phyloP scores from a whole-genome alignment of 2,888 invertebrate genomes.

The Tethea ocularis region DNA sequence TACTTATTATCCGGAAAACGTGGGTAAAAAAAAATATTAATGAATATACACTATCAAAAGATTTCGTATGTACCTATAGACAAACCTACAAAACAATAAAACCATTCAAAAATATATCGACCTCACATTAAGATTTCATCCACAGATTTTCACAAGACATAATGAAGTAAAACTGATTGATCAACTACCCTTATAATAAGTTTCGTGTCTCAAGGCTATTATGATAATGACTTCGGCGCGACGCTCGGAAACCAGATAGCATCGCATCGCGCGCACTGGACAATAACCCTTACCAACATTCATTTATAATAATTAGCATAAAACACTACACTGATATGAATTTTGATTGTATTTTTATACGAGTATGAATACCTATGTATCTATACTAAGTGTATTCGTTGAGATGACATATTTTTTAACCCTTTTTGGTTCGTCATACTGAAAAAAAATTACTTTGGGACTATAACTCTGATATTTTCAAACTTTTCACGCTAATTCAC shows the following conservation, averaged over 20 bases:
- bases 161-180: conserved; percentile 69
- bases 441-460: too few relatives aligned
- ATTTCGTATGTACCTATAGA: too few relatives aligned
- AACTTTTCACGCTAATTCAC: too few relatives aligned
- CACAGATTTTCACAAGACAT: conserved; percentile 36
- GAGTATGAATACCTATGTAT: conserved; percentile 25
- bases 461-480: too few relatives aligned
- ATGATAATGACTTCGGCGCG: conserved; percentile 76
- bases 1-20: too few relatives aligned
- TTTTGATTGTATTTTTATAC: conserved; percentile 42
- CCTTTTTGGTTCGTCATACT: too few relatives aligned
- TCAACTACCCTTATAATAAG: conserved; percentile 61
- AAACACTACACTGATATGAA: conserved; percentile 52
- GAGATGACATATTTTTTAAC: too few relatives aligned
- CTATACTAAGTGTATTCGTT: conserved; percentile 23
- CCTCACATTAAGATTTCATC: not conserved
- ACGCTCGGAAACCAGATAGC: conserved; percentile 76
- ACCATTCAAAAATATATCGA: not conserved
- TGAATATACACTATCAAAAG: too few relatives aligned
- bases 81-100: too few relatives aligned
- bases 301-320: conserved; percentile 75
- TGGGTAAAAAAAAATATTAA: too few relatives aligned
- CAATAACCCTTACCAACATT: conserved; percentile 76
- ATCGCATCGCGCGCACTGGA: conserved; percentile 79
- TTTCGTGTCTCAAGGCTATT: conserved; percentile 77